Conservation (phyloP, 2,797 vertebrate genomes). For the Notoglanidium macrostoma region DNA sequence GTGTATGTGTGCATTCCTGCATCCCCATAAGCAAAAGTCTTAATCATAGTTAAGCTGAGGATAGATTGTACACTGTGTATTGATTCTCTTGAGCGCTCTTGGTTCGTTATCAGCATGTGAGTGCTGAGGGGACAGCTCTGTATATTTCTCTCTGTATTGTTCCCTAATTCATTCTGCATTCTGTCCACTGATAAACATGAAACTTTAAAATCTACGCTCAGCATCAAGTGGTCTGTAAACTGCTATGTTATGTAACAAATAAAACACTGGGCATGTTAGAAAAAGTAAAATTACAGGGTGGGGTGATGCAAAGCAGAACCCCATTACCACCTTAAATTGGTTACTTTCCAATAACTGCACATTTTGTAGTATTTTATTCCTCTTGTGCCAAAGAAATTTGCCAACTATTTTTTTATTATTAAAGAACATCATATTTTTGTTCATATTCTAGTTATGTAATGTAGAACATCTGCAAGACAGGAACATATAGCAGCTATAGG, state of each 20-base stretch:
- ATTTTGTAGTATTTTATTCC: neutral
- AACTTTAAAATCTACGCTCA: neutral
- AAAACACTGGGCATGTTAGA: neutral
- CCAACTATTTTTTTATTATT: neutral
- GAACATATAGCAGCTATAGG: neutral
- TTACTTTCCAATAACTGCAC: neutral
- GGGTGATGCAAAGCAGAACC: no score
- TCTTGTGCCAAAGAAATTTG: neutral
- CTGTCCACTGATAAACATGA: neutral
- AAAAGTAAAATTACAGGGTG: neutral
- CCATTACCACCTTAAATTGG: neutral
- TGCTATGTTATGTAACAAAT: neutral
- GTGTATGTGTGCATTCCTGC: constrained; percentile 18
- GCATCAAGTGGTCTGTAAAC: neutral
- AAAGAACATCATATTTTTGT: neutral
- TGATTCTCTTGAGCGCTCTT: constrained; percentile 54
- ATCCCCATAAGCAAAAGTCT: constrained; percentile 44
- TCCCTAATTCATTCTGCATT: neutral
- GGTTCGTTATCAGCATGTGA: constrained; percentile 53
- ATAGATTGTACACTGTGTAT: constrained; percentile 56
- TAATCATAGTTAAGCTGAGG: constrained; percentile 62
- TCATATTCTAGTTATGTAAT: neutral
- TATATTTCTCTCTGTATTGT: neutral
- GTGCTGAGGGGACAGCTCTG: neutral
- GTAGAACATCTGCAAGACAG: neutral